A percentile compares a stretch with the other conserved stretches of the same genome.
phyloP scores from a whole-genome alignment of 2,113 vertebrate species.

The Actenoides lindsayi region DNA sequence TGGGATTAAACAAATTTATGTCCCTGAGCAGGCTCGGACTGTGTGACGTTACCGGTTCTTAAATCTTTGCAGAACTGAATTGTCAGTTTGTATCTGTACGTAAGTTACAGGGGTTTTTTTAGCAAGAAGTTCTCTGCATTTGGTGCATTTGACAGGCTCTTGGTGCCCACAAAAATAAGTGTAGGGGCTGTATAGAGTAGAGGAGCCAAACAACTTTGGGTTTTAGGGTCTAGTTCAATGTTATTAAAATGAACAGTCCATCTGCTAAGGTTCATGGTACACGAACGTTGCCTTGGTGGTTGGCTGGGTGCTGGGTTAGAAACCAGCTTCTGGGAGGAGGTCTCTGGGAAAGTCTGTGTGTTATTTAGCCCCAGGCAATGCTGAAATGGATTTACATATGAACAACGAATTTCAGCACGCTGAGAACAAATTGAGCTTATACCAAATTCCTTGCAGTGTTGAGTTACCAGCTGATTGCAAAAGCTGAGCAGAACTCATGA shows the following conservation, averaged over 20 bases:
- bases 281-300: rapidly evolving
- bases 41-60: not conserved
- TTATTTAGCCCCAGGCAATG: not conserved
- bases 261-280: rapidly evolving
- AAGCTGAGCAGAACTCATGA: not conserved
- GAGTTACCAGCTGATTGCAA: not conserved
- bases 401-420: not conserved
- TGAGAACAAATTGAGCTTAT: not conserved
- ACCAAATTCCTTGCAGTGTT: not conserved
- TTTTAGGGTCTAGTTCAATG: not conserved
- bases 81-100: too few species aligned
- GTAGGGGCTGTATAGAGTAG: not conserved
- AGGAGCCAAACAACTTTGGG: not conserved
- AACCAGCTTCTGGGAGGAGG: not conserved
- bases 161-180: not conserved
- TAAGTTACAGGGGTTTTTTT: not conserved
- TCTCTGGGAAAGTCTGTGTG: not conserved
- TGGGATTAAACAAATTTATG: not conserved
- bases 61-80: rapidly evolving
- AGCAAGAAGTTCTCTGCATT: not conserved
- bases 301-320: not conserved
- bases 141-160: not conserved
- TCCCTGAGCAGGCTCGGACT: not conserved
- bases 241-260: too few species aligned
- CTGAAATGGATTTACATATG: not conserved